Evolutionary conservation across 2,888 invertebrate genomes (phyloP).

Genomic region (Aromia moschata): DNA sequence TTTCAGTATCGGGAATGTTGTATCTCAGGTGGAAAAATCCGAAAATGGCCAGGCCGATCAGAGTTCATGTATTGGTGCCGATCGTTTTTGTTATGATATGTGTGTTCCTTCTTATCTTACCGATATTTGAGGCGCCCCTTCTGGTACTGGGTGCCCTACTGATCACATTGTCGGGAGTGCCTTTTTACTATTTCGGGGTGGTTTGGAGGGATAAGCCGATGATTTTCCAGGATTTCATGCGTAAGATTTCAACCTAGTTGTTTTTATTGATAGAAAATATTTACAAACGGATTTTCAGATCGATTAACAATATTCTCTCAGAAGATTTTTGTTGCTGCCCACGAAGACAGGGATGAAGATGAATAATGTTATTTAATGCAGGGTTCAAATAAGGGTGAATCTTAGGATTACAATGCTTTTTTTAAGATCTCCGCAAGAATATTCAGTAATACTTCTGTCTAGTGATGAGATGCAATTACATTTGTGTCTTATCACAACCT

Average conservation of each 20-base stretch:
- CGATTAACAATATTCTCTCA: slow-evolving; percentile 72
- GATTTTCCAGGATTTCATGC: slow-evolving; percentile 68
- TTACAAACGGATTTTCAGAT: slow-evolving; percentile 63
- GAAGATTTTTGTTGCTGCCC: slow-evolving; percentile 80
- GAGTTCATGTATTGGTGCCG: slow-evolving; percentile 74
- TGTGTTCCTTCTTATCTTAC: slow-evolving; percentile 80
- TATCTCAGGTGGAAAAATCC: slow-evolving; percentile 85
- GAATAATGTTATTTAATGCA: slow-evolving; percentile 1
- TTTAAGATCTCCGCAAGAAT: too few relatives aligned
- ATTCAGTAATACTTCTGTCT: too few relatives aligned
- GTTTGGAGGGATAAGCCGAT: slow-evolving; percentile 73
- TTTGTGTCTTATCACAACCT: too few relatives aligned
- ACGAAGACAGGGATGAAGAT: slow-evolving; percentile 69
- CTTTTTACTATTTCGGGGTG: slow-evolving; percentile 81
- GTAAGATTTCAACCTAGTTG: slow-evolving; percentile 64
- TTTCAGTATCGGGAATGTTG: slow-evolving; percentile 85
- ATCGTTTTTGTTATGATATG: slow-evolving; percentile 80
- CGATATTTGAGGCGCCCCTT: slow-evolving; percentile 79
- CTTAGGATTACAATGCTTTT: too few relatives aligned
- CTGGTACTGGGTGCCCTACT: slow-evolving; percentile 82
- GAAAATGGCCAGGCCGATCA: slow-evolving; percentile 83
- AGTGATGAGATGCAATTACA: too few relatives aligned
- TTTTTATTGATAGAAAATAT: slow-evolving; percentile 3
- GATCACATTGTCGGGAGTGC: slow-evolving; percentile 85
- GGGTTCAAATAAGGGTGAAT: too few relatives aligned